Evolutionary conservation across 2,888 invertebrate genomes (phyloP).

Genomic region (Watsonalla binaria): DNA sequence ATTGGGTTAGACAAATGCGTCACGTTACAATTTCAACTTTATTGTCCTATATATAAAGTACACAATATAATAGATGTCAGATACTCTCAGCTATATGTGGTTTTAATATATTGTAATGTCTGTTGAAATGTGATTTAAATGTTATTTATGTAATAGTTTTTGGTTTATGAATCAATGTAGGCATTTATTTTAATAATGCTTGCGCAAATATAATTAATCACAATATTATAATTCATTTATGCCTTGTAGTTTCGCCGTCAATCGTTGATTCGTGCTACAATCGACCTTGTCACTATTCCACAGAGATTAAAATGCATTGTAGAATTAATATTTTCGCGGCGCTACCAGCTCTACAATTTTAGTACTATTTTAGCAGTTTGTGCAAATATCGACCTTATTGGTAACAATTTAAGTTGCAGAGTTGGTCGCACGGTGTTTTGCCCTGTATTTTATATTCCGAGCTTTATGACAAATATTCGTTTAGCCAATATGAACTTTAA

Average conservation of each 20-base stretch:
- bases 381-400: background rate
- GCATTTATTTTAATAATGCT: background rate
- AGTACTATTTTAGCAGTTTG: background rate
- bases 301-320: conserved; percentile 2
- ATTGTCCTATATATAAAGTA: background rate
- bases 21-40: background rate
- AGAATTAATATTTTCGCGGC: background rate
- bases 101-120: background rate
- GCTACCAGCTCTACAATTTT: background rate
- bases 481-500: conserved; percentile 27
- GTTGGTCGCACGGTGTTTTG: conserved; percentile 4
- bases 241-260: no score
- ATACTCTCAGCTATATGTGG: background rate
- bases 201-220: background rate
- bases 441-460: conserved; percentile 12
- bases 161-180: background rate
- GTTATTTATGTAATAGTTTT: background rate
- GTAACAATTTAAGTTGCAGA: background rate
- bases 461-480: conserved; percentile 22
- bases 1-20: background rate
- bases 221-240: background rate
- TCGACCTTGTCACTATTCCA: background rate
- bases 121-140: background rate
- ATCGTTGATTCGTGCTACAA: background rate
- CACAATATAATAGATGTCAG: background rate